These are phyloP conservation scores for Benthosema pterotum DNA, from an alignment of 2,797 vertebrate species.

Conservation along the genomic window DNA sequence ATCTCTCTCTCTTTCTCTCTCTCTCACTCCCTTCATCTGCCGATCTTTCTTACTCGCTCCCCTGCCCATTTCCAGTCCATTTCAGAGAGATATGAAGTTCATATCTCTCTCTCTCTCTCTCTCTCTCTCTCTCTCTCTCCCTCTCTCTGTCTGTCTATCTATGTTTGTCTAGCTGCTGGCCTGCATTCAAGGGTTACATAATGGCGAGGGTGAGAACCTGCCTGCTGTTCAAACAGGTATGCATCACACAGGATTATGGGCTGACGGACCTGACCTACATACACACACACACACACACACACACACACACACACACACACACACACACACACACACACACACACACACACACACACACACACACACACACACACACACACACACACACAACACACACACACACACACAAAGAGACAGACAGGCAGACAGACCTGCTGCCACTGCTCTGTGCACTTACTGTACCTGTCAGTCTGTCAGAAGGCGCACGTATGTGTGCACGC, in stretches of 20 bases:
- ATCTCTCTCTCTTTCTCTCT: constrained; percentile 34
- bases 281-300: constrained; percentile 21
- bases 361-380: neutral
- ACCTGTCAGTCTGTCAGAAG: too few relatives aligned
- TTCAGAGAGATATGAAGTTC: neutral
- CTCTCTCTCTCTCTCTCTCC: constrained; percentile 10
- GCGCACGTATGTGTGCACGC: too few relatives aligned
- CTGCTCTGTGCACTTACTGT: too few relatives aligned
- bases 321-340: neutral
- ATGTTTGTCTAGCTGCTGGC: constrained; percentile 56
- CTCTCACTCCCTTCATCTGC: neutral
- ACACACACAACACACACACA: neutral
- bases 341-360: constrained; percentile 7
- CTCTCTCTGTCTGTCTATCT: constrained; percentile 17
- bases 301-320: neutral
- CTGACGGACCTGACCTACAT: constrained; percentile 63
- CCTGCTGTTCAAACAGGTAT: constrained; percentile 78
- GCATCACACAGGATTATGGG: constrained; percentile 65
- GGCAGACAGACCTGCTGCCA: neutral
- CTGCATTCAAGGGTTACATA: constrained; percentile 63
- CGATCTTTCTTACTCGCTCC: constrained; percentile 13
- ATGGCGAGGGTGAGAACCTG: constrained; percentile 71
- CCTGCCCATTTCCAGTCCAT: neutral
- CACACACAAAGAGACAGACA: too few relatives aligned
- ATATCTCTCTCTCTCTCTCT: constrained; percentile 5